These are phyloP conservation scores for Anolis sagrei DNA, from an alignment of 2,113 vertebrate genomes.

Conservation along the genomic window DNA sequence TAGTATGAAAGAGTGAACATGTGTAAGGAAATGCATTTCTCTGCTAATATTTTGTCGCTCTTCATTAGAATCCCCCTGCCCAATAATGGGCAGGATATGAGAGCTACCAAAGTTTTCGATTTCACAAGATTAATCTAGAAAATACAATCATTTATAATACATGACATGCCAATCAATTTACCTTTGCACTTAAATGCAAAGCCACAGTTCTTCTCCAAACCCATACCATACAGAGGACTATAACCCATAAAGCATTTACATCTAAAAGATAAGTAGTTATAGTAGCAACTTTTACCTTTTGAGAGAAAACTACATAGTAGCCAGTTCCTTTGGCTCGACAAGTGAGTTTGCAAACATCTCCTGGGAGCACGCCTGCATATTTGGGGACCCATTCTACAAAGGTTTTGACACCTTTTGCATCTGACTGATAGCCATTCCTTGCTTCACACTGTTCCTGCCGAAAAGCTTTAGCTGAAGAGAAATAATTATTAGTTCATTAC, in stretches of 20 bases:
- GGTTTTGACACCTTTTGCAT: constrained; percentile 95
- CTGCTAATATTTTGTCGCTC: too few species aligned
- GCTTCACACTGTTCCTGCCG: constrained; percentile 95
- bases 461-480: constrained; percentile 87
- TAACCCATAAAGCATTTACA: neutral
- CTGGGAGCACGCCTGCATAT: constrained; percentile 91
- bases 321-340: constrained; percentile 97
- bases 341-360: constrained; percentile 94
- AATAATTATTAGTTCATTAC: constrained; percentile 44
- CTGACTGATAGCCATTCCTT: constrained; percentile 95
- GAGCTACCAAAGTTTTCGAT: too few species aligned
- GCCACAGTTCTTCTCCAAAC: too few species aligned
- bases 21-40: too few species aligned
- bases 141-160: too few species aligned
- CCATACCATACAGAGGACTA: neutral
- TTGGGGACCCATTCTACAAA: constrained; percentile 98
- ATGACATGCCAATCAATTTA: too few species aligned
- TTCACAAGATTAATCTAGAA: too few species aligned
- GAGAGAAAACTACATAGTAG: constrained; percentile 97
- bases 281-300: constrained; percentile 83
- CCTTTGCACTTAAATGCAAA: too few species aligned
- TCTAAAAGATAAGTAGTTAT: neutral
- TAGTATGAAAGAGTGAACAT: too few species aligned
- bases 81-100: too few species aligned
- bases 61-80: too few species aligned